Percentiles rank a stretch among this genome's conserved stretches.
phyloP scores from a whole-genome alignment of 64 coral and sea anemone genomes.

The Dendrophyllia cribrosa region DNA sequence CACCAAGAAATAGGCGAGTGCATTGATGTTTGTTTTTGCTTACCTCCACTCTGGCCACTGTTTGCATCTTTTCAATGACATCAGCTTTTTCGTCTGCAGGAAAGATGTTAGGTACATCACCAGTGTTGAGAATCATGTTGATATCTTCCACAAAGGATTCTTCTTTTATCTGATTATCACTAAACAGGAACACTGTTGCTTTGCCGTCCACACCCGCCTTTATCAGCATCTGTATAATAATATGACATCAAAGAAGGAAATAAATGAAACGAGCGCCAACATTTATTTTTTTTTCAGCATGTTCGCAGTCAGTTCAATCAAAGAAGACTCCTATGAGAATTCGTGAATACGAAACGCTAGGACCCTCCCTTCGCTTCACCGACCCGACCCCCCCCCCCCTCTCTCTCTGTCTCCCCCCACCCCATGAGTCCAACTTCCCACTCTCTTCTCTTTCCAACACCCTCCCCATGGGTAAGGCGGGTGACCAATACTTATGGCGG shows the following conservation, averaged over 20 bases:
- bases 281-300: no score
- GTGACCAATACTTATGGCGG: no score
- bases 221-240: conserved; percentile 82
- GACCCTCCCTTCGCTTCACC: no score
- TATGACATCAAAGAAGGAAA: neutral
- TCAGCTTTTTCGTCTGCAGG: conserved; percentile 97
- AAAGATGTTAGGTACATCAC: conserved; percentile 96
- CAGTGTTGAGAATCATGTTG: conserved; percentile 97
- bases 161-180: conserved; percentile 98
- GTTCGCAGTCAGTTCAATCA: no score
- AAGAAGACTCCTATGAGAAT: no score
- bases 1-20: no score
- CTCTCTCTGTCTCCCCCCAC: no score
- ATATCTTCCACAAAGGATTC: conserved; percentile 98
- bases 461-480: no score
- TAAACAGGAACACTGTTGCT: conserved; percentile 95
- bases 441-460: no score
- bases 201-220: conserved; percentile 97
- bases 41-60: conserved; percentile 95
- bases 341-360: no score
- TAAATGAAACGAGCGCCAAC: neutral
- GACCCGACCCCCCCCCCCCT: no score
- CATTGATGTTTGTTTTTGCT: neutral
- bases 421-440: no score
- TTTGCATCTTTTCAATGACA: conserved; percentile 99